These are phyloP conservation scores for Cydia fagiglandana DNA, from an alignment of 1,140 invertebrate genomes.

Conservation along the genomic window DNA sequence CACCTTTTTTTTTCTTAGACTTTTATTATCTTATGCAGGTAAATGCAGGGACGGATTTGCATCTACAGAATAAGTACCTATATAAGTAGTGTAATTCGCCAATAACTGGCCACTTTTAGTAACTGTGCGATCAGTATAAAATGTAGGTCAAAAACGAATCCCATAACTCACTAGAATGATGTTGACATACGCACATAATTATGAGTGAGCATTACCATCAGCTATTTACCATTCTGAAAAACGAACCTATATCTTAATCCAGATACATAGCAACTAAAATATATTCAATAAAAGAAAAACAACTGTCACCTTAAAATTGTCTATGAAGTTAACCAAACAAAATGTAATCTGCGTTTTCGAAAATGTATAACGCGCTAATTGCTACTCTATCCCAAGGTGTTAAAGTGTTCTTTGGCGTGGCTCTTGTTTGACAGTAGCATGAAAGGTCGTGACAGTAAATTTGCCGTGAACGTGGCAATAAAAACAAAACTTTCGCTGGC, in stretches of 20 bases:
- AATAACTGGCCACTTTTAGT: not conserved
- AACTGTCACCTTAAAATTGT: not conserved
- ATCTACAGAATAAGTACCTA: not conserved
- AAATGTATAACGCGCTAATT: not conserved
- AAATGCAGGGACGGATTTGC: not conserved
- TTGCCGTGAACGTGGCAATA: slow-evolving; percentile 34
- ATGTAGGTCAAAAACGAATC: not conserved
- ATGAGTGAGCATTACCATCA: not conserved
- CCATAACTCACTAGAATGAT: slow-evolving; percentile 12
- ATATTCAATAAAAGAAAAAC: not conserved
- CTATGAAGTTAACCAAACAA: not conserved
- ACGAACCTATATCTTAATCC: not conserved
- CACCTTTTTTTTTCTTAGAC: too few relatives aligned
- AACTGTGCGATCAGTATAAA: not conserved
- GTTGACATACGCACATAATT: slow-evolving; percentile 13
- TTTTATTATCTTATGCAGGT: too few relatives aligned
- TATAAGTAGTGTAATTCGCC: too few relatives aligned
- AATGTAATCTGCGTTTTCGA: not conserved
- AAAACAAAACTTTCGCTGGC: slow-evolving; percentile 47
- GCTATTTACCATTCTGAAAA: not conserved
- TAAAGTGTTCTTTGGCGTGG: slow-evolving; percentile 1
- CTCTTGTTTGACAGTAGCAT: not conserved
- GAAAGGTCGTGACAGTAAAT: slow-evolving; percentile 31
- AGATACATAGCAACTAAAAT: not conserved
- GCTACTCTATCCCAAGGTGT: not conserved